Percentiles rank a stretch among this genome's conserved stretches.
phyloP scores from a whole-genome alignment of 2,113 vertebrate species.

The Aldabrachelys gigantea region DNA sequence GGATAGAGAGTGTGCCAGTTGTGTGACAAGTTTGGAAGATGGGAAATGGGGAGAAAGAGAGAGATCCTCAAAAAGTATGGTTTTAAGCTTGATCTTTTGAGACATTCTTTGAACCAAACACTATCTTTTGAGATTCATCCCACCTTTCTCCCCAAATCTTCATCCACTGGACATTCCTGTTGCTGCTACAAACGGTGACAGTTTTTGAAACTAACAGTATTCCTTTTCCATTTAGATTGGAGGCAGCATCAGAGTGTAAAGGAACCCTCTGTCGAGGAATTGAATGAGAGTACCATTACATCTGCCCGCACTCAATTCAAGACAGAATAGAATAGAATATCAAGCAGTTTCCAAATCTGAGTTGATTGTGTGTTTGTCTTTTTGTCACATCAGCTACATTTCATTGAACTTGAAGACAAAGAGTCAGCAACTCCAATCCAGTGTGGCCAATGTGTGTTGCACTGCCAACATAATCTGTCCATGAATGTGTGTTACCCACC shows the following conservation, averaged over 20 bases:
- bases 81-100: background rate
- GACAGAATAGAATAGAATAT: background rate
- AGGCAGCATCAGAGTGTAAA: background rate
- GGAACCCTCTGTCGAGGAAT: background rate
- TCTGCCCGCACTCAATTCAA: background rate
- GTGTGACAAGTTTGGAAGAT: background rate
- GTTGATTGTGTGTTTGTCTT: background rate
- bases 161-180: background rate
- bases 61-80: background rate
- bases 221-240: conserved; percentile 2
- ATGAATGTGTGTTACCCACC: background rate
- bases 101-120: background rate
- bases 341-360: background rate
- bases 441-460: background rate
- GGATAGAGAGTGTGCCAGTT: background rate
- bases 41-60: background rate
- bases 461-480: background rate
- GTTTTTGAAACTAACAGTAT: background rate
- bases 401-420: background rate
- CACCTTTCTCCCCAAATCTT: background rate
- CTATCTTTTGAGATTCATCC: background rate
- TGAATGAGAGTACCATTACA: background rate
- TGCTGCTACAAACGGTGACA: background rate
- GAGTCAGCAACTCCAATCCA: background rate
- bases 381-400: background rate